These are phyloP conservation scores for Trachelus iudaicus DNA, from an alignment of 2,888 invertebrate genomes.

Conservation along the genomic window DNA sequence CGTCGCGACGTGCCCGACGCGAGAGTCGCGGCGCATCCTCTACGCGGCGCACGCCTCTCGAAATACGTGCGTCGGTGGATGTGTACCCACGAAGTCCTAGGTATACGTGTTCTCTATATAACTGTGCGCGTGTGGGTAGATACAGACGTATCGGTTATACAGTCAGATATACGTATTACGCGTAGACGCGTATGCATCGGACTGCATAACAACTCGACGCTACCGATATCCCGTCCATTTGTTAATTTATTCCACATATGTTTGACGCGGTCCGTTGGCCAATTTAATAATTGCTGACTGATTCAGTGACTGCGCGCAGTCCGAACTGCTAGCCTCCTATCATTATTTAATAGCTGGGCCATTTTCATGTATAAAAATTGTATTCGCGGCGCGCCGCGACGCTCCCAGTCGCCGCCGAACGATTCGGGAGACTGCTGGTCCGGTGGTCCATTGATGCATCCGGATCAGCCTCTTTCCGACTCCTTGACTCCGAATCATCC, in stretches of 20 bases:
- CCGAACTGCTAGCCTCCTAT: constrained; percentile 10
- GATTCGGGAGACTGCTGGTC: no score
- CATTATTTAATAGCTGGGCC: constrained; percentile 23
- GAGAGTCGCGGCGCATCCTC: background rate
- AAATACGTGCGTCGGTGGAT: constrained; percentile 8
- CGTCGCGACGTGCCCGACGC: background rate
- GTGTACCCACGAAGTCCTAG: background rate
- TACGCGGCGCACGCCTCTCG: background rate
- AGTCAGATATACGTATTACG: background rate
- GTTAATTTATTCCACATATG: constrained; percentile 45
- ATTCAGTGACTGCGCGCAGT: constrained; percentile 35
- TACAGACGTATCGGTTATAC: background rate
- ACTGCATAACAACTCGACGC: constrained; percentile 17
- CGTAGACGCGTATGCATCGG: constrained; percentile 5
- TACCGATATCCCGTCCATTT: constrained; percentile 30
- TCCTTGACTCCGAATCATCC: background rate
- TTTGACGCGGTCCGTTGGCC: constrained; percentile 42
- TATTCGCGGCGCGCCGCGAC: constrained; percentile 4
- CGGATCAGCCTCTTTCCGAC: background rate
- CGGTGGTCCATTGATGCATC: no score
- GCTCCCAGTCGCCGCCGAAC: background rate
- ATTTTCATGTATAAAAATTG: constrained; percentile 34
- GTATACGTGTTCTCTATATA: background rate
- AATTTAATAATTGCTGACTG: constrained; percentile 51
- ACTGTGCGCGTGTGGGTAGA: background rate